These are phyloP conservation scores for Manduca sexta DNA, from an alignment of 1,140 invertebrate species.

Conservation along the genomic window DNA sequence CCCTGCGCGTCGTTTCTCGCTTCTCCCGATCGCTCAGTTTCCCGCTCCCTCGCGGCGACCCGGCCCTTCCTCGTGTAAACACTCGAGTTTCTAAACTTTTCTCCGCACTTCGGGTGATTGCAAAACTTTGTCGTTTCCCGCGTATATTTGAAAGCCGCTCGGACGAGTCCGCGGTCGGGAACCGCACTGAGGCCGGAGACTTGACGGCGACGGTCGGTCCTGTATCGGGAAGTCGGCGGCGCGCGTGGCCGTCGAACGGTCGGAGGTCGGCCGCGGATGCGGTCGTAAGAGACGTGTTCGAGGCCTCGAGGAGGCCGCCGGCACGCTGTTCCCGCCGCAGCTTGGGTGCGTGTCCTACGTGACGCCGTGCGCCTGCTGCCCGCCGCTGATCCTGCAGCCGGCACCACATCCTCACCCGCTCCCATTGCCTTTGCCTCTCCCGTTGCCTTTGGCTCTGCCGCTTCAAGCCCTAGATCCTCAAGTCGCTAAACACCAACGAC, in stretches of 20 bases:
- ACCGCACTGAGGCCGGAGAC: conserved; percentile 13
- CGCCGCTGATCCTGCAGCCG: conserved; percentile 56
- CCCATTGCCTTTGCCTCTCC: conserved; percentile 53
- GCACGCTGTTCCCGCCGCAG: conserved; percentile 70
- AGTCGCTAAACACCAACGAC: conserved; percentile 67
- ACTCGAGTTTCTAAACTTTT: conserved; percentile 35
- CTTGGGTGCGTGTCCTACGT: conserved; percentile 68
- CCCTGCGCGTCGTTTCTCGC: conserved; percentile 60
- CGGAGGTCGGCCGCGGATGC: conserved; percentile 62
- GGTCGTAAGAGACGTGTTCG: conserved; percentile 60
- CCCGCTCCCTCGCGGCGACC: conserved; percentile 48
- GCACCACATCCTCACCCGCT: conserved; percentile 49
- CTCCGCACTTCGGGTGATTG: conserved; percentile 18
- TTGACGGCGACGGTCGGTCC: conserved; percentile 19
- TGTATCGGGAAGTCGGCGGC: conserved; percentile 43
- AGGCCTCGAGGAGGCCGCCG: conserved; percentile 68
- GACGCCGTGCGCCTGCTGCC: conserved; percentile 66
- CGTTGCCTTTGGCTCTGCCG: conserved; percentile 54
- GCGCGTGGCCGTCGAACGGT: conserved; percentile 47
- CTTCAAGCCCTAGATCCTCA: conserved; percentile 60
- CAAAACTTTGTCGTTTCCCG: conserved; percentile 48
- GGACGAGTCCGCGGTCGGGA: conserved; percentile 6
- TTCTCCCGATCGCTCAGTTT: conserved; percentile 57
- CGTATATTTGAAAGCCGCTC: conserved; percentile 12
- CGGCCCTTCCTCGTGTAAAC: conserved; percentile 34